Evolutionary conservation across 2,888 invertebrate species (phyloP), one percentile per base, ranked within the genome.

Genomic region (Eudasyphora cyanicolor): DNA sequence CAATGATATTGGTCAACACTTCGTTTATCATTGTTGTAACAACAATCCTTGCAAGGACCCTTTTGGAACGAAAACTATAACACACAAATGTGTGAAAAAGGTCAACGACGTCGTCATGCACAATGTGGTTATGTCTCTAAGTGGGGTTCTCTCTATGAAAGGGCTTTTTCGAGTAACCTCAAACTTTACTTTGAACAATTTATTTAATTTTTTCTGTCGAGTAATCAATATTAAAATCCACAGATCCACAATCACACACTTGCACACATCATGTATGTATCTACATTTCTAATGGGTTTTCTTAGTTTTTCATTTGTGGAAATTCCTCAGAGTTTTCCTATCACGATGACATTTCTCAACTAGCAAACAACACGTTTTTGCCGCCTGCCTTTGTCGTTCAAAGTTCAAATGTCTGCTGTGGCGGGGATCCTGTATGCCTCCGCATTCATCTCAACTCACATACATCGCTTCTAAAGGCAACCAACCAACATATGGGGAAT

Each of bases 21-120:
- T 90, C 89, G 90, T 90, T 90, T 90, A 90, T 90, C 89, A 90
- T 87, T 81, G 76, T 71, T 73, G 45, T 60, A 81, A 81, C 84
- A 78, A 84, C 84, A 78, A 84, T 76, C 75, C 76, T 82, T 38
- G 60, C 10, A 57, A 73, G 2, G 14, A 67, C 24, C 38, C 67
- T 19, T 64, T 2, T 24, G 19, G 17, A n/a, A n/a, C 38, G 19
- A 38, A 17, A 35, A 35, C 67, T 24, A 42, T 24, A 75, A 64
- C 51, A 17, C 8, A 3, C 14, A 21, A 27, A 38, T 82, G 64
- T 79, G 67, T 73, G n/a, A 76, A 76, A 71, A 27, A 70, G 76
- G 45, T 51, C 67, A 82, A 69, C 38, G 67, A 17, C 60, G 67
- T 8, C 35, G 19, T 64, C 35, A 10, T 17, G 21, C 0, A 21